Percentiles rank a stretch among this genome's conserved stretches.
Evolutionary conservation across 2,113 vertebrate genomes (phyloP).

Genomic region (Heteronetta atricapilla): DNA sequence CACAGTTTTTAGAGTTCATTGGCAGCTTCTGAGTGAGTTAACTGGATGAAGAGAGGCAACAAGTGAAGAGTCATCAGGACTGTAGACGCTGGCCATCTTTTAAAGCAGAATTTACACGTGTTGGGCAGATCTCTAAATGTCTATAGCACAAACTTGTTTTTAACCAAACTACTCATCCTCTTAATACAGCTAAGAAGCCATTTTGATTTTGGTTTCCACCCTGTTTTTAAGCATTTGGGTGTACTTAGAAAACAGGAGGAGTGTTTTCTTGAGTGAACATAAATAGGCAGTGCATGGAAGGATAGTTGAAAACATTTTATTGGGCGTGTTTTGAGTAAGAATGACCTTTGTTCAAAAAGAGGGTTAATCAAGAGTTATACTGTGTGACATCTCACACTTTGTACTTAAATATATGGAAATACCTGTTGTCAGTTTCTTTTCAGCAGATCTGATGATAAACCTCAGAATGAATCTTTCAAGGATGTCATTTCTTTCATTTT

Average conservation of each 20-base stretch:
- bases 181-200: not conserved
- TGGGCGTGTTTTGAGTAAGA: not conserved
- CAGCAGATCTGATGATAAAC: not conserved
- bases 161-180: not conserved
- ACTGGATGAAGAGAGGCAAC: not conserved
- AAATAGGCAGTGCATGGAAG: not conserved
- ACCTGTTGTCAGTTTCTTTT: conserved; percentile 1
- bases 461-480: conserved; percentile 1
- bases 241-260: not conserved
- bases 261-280: not conserved
- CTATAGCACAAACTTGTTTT: not conserved
- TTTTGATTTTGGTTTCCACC: not conserved
- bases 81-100: not conserved
- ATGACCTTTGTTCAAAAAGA: not conserved
- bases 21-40: not conserved
- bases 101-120: not conserved
- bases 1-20: not conserved
- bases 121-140: not conserved
- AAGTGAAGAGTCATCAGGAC: not conserved
- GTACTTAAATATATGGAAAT: conserved; percentile 49
- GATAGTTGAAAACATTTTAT: not conserved
- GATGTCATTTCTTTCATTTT: conserved; percentile 33
- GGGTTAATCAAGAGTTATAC: not conserved
- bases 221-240: not conserved
- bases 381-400: not conserved